Base-by-base conservation (phyloP, 30 jellyfish, hydroid and myxozoan genomes). In the Pelagia noctiluca region DNA sequence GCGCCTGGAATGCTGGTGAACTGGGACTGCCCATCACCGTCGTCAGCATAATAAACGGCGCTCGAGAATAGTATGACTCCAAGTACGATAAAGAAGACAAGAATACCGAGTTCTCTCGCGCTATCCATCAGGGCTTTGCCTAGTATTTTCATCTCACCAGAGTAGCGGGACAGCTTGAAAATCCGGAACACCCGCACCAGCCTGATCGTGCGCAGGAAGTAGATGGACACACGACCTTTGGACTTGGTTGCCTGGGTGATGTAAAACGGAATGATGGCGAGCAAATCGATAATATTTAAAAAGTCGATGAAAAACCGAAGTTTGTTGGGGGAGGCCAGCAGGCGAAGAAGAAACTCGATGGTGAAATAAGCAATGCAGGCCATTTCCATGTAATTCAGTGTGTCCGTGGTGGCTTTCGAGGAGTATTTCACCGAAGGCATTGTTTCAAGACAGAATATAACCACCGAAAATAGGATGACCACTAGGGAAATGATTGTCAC, bases 21-120 rank as follows among this genome's bases (percentile, higher is more conserved):
- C 65, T 69, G 85, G n/a, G 99, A 71, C 1, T 70, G 77, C 25
- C 82, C 30, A 25, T 76, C 74, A 11, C 97, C 95, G n/a, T 73
- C 88, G 47, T 94, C 99, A 2, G 99, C 99, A 60, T 87, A 87
- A 79, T 80, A 94, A 4, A 89, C 99, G 35, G 99, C 99, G 79
- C 99, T 94, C 46, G 99, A 94, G 50, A 94, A 94, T 7, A 94
- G 71, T 4, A 94, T 63, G 2, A 94, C 99, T 2, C 97, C 99
- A 32, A 94, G 96, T 1, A 87, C 83, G 28, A 94, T 94, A 75
- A 94, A 94, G 88, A 94, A 87, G 3, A 94, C 89, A 23, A 94
- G 91, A 23, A 94, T 93, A 28, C 97, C 95, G 21, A 94, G 95
- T 65, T 94, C 99, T 50, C 96, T 54, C 29, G 89, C 97, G 62